Conservation (phyloP, 1,140 invertebrate genomes). For the Cardiocondyla obscurior region DNA sequence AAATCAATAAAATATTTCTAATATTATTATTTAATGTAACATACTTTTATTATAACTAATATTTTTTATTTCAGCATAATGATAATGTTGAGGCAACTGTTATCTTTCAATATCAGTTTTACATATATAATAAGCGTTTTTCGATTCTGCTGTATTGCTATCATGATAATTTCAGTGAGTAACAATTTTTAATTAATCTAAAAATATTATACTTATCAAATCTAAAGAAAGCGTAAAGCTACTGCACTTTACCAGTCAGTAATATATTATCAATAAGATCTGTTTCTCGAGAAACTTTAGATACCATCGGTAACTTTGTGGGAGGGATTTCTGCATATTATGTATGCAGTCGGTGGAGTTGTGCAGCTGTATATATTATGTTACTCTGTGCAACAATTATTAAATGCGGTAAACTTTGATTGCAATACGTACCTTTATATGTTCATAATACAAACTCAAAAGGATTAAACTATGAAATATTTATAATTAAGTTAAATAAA, state of each 20-base stretch:
- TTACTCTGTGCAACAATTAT: slow-evolving; percentile 60
- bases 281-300: not conserved
- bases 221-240: not conserved
- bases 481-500: not conserved
- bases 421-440: not conserved
- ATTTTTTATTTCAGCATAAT: slow-evolving; percentile 53
- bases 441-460: not conserved
- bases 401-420: slow-evolving; percentile 65
- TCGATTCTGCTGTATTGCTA: slow-evolving; percentile 64
- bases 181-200: slow-evolving; percentile 35
- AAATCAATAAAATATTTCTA: too few relatives aligned
- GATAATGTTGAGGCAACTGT: slow-evolving; percentile 41
- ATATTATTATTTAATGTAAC: too few relatives aligned
- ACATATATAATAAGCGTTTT: slow-evolving; percentile 66
- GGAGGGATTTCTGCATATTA: not conserved
- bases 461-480: not conserved
- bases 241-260: not conserved
- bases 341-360: slow-evolving; percentile 50
- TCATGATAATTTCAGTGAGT: slow-evolving; percentile 44
- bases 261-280: not conserved
- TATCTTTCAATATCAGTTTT: slow-evolving; percentile 59
- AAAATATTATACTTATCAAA: too few relatives aligned
- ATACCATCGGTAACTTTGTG: not conserved
- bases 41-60: too few relatives aligned
- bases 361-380: slow-evolving; percentile 69